Percentiles rank a stretch among this genome's conserved stretches.
These are phyloP conservation scores for Corydoras maculifer DNA, from an alignment of 2,113 vertebrate genomes.

Conservation along the genomic window DNA sequence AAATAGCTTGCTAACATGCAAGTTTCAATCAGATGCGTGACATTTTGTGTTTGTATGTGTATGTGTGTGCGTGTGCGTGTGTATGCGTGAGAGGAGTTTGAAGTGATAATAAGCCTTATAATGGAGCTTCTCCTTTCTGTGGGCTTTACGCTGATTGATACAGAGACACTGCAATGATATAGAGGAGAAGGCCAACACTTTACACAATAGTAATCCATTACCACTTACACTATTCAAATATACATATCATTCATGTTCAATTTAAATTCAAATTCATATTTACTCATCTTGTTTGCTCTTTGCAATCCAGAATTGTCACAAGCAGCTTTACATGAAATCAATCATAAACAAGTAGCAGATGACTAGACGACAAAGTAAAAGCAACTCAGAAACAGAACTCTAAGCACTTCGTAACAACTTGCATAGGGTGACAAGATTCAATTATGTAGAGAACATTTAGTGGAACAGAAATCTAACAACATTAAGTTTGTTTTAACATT, in stretches of 20 bases:
- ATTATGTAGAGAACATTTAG: no score
- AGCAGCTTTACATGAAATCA: no score
- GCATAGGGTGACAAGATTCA: no score
- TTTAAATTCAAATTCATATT: no score
- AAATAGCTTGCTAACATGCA: constrained; percentile 50
- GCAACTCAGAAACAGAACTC: no score
- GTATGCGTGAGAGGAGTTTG: constrained; percentile 13
- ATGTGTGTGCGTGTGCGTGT: constrained; percentile 15
- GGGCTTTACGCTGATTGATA: constrained; percentile 12
- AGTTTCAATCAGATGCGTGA: constrained; percentile 55
- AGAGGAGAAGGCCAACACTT: not conserved
- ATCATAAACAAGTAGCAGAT: no score
- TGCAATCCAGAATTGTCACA: no score
- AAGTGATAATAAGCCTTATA: constrained; percentile 34
- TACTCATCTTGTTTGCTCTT: no score
- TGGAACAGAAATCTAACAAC: no score
- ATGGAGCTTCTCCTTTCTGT: constrained; percentile 3
- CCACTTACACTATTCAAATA: not conserved
- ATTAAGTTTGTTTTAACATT: no score
- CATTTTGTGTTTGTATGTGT: constrained; percentile 42
- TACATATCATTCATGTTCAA: not conserved
- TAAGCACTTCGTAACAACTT: no score
- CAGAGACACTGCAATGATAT: not conserved
- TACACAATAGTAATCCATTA: constrained; percentile 1
- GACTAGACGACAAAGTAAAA: no score